Conservation (phyloP, 2,888 invertebrate genomes). For the Caenorhabditis zanzibari region DNA sequence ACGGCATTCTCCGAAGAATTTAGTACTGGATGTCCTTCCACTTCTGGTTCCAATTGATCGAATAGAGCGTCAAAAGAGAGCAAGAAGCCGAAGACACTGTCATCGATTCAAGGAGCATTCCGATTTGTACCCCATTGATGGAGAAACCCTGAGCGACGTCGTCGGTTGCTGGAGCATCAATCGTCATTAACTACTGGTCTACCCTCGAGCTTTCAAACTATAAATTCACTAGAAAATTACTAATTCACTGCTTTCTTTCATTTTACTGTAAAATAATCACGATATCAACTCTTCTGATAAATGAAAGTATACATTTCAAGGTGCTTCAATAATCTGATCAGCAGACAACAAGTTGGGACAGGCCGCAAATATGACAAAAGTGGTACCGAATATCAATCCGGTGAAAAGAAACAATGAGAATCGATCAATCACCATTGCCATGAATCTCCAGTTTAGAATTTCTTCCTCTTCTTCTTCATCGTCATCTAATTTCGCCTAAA, state of each 20-base stretch:
- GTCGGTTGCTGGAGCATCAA: slow-evolving; percentile 29
- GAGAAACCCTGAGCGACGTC: slow-evolving; percentile 12
- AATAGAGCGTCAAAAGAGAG: slow-evolving; percentile 18
- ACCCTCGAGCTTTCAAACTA: background rate
- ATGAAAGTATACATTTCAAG: background rate
- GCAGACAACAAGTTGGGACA: slow-evolving; percentile 42
- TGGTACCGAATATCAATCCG: slow-evolving; percentile 63
- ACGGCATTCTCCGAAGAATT: slow-evolving; percentile 12
- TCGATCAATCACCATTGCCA: slow-evolving; percentile 82
- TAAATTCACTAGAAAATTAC: slow-evolving; percentile 9
- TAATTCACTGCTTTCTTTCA: slow-evolving; percentile 7
- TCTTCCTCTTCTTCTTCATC: slow-evolving; percentile 82
- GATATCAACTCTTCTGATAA: background rate
- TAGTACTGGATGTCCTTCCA: slow-evolving; percentile 38
- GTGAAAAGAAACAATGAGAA: slow-evolving; percentile 80
- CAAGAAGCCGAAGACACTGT: slow-evolving; percentile 16
- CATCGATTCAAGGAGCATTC: slow-evolving; percentile 27
- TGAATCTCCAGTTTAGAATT: slow-evolving; percentile 81
- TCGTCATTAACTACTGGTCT: background rate
- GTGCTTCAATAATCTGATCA: slow-evolving; percentile 49
- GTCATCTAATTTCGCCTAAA: slow-evolving; percentile 76
- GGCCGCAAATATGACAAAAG: slow-evolving; percentile 41
- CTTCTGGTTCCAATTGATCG: slow-evolving; percentile 42
- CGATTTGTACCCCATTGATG: slow-evolving; percentile 14
- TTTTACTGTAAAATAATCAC: slow-evolving; percentile 28